Evolutionary conservation across 2,797 vertebrate species (phyloP).

Genomic region (Amniataba percoides): DNA sequence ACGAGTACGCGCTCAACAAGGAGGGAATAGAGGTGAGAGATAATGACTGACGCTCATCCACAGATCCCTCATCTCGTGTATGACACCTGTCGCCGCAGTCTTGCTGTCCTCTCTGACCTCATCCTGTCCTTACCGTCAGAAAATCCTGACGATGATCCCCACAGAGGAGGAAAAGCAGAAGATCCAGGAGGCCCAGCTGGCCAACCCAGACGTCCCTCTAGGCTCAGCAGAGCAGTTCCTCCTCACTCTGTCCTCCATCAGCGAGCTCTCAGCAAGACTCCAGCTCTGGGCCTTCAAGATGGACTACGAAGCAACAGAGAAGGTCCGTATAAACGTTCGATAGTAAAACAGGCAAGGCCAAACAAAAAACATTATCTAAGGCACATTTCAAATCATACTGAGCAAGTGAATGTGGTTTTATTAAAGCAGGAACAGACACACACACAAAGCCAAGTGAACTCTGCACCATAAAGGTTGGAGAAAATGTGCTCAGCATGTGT

Average conservation of each 20-base stretch:
- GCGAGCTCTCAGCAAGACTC: conserved; percentile 89
- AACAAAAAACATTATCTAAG: neutral
- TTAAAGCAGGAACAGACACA: conserved; percentile 46
- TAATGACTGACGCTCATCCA: conserved; percentile 60
- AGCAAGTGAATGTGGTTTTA: conserved; percentile 24
- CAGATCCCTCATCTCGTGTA: neutral
- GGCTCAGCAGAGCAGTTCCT: conserved; percentile 97
- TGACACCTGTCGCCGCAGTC: neutral
- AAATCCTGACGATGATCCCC: conserved; percentile 97
- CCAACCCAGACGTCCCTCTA: conserved; percentile 92
- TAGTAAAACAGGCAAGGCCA: neutral
- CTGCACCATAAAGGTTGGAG: conserved; percentile 19
- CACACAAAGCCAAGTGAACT: conserved; percentile 25
- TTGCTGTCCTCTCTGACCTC: neutral
- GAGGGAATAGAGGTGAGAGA: conserved; percentile 96
- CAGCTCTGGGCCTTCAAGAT: conserved; percentile 99
- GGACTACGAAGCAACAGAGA: conserved; percentile 95
- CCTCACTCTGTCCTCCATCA: conserved; percentile 93
- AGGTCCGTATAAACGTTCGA: conserved; percentile 80
- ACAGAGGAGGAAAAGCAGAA: conserved; percentile 98
- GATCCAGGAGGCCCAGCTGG: conserved; percentile 96
- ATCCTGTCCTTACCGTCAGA: conserved; percentile 79
- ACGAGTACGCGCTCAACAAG: conserved; percentile 96
- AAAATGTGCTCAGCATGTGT: conserved; percentile 69
- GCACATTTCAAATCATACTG: conserved; percentile 4